phyloP scores from a whole-genome alignment of 2,888 invertebrate genomes.

The Platerodrilus igneus region DNA sequence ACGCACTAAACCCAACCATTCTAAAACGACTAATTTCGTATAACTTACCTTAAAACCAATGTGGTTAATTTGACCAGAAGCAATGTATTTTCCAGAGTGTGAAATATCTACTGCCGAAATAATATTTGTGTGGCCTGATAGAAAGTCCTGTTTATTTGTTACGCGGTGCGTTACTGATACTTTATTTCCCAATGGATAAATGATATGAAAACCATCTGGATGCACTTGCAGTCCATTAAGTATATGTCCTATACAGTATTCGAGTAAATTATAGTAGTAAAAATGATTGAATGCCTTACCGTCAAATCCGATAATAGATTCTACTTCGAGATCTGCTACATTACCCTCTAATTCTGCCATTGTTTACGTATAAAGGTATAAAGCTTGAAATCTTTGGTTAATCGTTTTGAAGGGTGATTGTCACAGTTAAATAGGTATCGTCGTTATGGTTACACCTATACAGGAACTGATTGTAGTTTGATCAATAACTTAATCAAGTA shows the following conservation, averaged over 20 bases:
- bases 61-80: conserved; percentile 86
- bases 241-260: conserved; percentile 45
- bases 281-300: conserved; percentile 55
- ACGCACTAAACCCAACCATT: too few species aligned
- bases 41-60: conserved; percentile 84
- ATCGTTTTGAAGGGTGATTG: too few species aligned
- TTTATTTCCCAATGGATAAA: conserved; percentile 77
- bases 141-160: conserved; percentile 67
- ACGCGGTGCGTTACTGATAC: conserved; percentile 66
- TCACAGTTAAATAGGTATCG: too few species aligned
- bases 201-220: conserved; percentile 64
- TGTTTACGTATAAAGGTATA: too few species aligned
- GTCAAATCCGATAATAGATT: conserved; percentile 76
- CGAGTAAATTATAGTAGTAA: conserved; percentile 7
- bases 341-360: conserved; percentile 43
- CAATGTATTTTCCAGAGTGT: conserved; percentile 68
- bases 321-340: conserved; percentile 59
- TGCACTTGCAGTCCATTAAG: conserved; percentile 63
- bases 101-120: conserved; percentile 77
- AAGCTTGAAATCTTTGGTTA: too few species aligned
- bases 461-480: too few species aligned
- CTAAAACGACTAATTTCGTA: too few species aligned
- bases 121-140: conserved; percentile 75
- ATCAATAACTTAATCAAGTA: too few species aligned
- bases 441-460: too few species aligned